Evolutionary conservation across 2,113 vertebrate species (phyloP).

Genomic region (Rhynchopsitta pachyrhyncha): DNA sequence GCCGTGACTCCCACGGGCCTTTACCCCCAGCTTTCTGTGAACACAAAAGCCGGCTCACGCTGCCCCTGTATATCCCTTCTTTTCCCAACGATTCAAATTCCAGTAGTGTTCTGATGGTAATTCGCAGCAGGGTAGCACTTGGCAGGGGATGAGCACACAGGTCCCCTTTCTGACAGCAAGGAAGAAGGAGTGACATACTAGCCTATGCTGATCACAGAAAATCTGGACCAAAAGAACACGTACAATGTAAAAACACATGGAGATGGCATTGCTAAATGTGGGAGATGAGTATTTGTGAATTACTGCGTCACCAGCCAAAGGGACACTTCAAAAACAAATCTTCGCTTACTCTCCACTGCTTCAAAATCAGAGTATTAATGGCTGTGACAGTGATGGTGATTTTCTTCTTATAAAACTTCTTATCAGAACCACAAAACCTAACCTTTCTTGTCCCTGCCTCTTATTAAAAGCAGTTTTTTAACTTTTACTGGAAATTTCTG

Average conservation of each 20-base stretch:
- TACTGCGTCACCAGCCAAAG: not conserved
- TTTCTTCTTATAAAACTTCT: not conserved
- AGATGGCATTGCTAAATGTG: not conserved
- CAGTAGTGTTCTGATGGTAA: not conserved
- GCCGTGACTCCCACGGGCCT: not conserved
- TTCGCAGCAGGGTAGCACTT: rapidly evolving
- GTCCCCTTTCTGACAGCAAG: not conserved
- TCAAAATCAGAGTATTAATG: not conserved
- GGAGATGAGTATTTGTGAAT: not conserved
- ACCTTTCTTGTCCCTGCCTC: not conserved
- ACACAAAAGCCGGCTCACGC: not conserved
- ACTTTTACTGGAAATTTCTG: not conserved
- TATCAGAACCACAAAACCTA: not conserved
- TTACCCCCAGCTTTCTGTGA: not conserved
- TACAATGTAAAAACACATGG: not conserved
- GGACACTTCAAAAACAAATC: not conserved
- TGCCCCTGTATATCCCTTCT: not conserved
- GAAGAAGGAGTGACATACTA: not conserved
- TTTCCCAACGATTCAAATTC: not conserved
- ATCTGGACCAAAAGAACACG: not conserved
- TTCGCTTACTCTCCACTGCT: not conserved
- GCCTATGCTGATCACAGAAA: not conserved
- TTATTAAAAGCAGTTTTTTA: not conserved
- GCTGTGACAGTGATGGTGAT: not conserved
- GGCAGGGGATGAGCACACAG: rapidly evolving